phyloP scores from a whole-genome alignment of 2,113 vertebrate species.

The Heteronetta atricapilla region DNA sequence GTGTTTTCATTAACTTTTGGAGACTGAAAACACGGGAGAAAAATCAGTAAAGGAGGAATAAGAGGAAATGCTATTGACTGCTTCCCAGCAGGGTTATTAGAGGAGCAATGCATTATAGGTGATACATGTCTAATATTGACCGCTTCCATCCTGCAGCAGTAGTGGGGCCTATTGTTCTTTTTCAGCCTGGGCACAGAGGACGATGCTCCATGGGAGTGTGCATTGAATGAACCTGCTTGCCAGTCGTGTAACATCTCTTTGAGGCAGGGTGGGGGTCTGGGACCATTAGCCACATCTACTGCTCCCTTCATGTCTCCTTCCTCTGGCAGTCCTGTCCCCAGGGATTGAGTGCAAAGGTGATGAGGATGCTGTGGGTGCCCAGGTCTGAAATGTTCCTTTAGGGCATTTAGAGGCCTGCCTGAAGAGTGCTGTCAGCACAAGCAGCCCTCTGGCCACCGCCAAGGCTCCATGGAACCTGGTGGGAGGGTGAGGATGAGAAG shows the following conservation, averaged over 20 bases:
- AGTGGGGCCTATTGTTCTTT: background rate
- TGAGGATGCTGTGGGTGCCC: too few relatives aligned
- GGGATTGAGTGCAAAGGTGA: background rate
- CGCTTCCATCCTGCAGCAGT: background rate
- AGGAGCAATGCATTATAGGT: background rate
- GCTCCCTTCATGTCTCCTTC: background rate
- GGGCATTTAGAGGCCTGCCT: background rate
- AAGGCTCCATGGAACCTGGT: accelerated
- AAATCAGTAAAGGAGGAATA: background rate
- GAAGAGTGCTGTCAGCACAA: background rate
- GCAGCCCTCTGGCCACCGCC: background rate
- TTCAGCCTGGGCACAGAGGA: background rate
- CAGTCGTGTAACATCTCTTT: background rate
- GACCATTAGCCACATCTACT: background rate
- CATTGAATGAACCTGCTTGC: background rate
- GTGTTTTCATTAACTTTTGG: background rate
- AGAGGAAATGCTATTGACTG: background rate
- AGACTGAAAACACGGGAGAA: background rate
- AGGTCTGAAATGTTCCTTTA: background rate
- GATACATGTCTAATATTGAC: background rate
- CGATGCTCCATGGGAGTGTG: background rate
- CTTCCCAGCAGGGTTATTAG: background rate
- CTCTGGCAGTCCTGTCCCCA: background rate
- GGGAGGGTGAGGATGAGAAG: background rate
- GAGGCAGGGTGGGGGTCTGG: background rate